A percentile compares a stretch with the other conserved stretches of the same genome.
Conservation (phyloP, 2,797 vertebrate species). For the Hippopotamyrus pictus region DNA sequence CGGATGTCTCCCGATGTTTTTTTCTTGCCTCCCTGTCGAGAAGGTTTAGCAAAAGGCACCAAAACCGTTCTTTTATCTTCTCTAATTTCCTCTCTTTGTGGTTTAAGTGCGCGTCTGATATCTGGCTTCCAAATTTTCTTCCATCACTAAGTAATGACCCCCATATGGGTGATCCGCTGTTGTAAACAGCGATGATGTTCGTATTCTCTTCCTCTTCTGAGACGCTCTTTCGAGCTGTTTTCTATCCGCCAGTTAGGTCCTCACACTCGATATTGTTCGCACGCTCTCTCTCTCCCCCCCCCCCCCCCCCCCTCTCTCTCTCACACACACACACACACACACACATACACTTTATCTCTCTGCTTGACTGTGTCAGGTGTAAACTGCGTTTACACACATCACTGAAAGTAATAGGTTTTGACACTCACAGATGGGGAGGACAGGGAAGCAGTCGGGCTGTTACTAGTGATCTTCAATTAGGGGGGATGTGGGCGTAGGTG, state of each 20-base stretch:
- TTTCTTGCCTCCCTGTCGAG: neutral
- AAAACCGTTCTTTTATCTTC: neutral
- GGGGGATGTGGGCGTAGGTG: neutral
- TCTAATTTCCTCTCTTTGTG: neutral
- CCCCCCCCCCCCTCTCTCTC: neutral
- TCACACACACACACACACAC: neutral
- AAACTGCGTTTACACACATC: conserved; percentile 10
- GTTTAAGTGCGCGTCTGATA: neutral
- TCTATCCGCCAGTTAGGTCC: neutral
- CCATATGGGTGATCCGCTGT: conserved; percentile 11
- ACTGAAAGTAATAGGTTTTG: neutral
- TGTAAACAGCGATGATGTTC: conserved; percentile 6
- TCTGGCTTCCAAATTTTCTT: neutral
- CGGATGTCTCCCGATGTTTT: neutral
- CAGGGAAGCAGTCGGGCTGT: neutral
- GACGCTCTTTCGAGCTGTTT: neutral
- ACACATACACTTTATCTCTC: neutral
- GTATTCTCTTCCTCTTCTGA: neutral
- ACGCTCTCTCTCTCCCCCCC: neutral
- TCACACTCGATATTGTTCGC: neutral
- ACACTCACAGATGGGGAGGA: conserved; percentile 1
- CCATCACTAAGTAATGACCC: neutral
- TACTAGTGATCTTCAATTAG: neutral
- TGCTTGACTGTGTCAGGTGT: neutral
- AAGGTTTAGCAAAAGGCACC: conserved; percentile 9